Conservation (phyloP, 2,797 vertebrate species). For the Denticeps clupeoides region DNA sequence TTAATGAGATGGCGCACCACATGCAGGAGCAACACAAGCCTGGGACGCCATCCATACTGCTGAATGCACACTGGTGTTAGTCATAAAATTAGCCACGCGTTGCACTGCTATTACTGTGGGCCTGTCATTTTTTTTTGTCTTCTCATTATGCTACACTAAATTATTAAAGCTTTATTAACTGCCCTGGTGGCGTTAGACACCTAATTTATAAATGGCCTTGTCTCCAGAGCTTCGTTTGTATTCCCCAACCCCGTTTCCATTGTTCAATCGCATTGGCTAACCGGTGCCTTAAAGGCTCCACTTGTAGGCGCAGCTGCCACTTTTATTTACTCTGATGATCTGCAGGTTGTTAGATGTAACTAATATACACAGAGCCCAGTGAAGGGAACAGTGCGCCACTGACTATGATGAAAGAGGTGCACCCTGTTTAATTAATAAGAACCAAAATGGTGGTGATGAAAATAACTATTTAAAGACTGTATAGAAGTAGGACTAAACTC, state of each 20-base stretch:
- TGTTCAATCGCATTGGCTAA: slow-evolving; percentile 11
- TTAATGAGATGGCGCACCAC: slow-evolving; percentile 6
- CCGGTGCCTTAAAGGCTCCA: slow-evolving; percentile 4
- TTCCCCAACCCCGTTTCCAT: background rate
- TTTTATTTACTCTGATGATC: slow-evolving; percentile 6
- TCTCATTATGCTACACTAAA: slow-evolving; percentile 34
- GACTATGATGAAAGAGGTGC: slow-evolving; percentile 30
- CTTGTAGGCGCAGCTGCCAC: background rate
- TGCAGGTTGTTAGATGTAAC: background rate
- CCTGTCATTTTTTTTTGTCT: slow-evolving; percentile 21
- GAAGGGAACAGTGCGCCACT: background rate
- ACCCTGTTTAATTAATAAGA: slow-evolving; percentile 48
- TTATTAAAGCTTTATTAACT: slow-evolving; percentile 36
- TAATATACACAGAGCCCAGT: slow-evolving; percentile 13
- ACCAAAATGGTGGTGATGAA: slow-evolving; percentile 44
- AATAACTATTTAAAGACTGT: slow-evolving; percentile 47
- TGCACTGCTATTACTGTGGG: slow-evolving; percentile 18
- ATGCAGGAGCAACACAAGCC: slow-evolving; percentile 6
- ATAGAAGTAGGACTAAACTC: too few relatives aligned
- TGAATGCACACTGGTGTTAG: background rate
- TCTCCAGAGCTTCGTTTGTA: background rate
- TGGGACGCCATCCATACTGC: background rate
- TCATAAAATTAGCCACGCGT: slow-evolving; percentile 8
- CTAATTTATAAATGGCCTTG: slow-evolving; percentile 27
- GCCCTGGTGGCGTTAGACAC: slow-evolving; percentile 19